Conservation (phyloP, 2,797 vertebrate species). For the Myotis pilosus region DNA sequence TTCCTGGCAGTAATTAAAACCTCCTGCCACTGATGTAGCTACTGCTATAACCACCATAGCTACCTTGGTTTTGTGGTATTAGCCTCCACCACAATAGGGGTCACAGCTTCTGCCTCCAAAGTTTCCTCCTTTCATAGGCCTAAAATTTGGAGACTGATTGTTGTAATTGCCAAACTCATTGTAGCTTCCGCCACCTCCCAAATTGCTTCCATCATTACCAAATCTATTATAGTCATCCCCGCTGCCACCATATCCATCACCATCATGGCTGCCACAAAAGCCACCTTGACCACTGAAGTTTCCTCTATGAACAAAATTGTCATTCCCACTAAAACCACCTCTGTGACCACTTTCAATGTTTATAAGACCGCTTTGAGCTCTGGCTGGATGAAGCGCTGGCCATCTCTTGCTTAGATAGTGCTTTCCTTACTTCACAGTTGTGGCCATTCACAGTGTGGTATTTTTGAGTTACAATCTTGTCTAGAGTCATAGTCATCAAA, state of each 20-base stretch:
- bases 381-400: neutral
- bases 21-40: neutral
- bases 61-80: no score
- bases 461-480: no score
- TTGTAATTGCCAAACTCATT: neutral
- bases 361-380: neutral
- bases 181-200: neutral
- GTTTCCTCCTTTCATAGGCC: neutral
- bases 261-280: neutral
- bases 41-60: no score
- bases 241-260: neutral
- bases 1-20: slow-evolving; percentile 84
- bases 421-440: neutral
- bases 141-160: neutral
- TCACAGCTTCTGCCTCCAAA: neutral
- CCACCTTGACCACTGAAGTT: neutral
- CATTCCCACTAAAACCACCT: neutral
- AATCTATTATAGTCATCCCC: neutral
- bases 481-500: no score
- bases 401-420: neutral
- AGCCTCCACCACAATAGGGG: neutral
- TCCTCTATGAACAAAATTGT: neutral
- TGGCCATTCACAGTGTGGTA: no score
- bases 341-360: neutral
- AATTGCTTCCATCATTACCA: neutral